Percentiles rank a stretch among this genome's conserved stretches.
Evolutionary conservation across 2,113 vertebrate genomes (phyloP).

Genomic region (Toxotes jaculatrix): DNA sequence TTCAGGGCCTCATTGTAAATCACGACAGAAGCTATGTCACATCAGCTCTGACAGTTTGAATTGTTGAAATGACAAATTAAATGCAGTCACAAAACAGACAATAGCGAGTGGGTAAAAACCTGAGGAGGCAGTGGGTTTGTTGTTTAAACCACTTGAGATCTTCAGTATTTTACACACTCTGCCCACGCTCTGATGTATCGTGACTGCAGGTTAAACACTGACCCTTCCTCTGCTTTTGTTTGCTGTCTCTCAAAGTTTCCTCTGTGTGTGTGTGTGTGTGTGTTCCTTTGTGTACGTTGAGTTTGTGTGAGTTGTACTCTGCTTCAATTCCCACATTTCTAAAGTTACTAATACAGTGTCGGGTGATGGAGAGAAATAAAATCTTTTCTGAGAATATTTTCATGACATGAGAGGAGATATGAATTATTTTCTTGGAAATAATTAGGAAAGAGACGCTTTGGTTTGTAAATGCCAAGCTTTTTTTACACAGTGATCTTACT

Average conservation of each 20-base stretch:
- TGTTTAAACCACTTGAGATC: conserved; percentile 7
- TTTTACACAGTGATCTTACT: too few species aligned
- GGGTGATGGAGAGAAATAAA: conserved; percentile 18
- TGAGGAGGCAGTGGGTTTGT: conserved; percentile 9
- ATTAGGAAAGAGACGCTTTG: too few species aligned
- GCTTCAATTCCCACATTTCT: conserved; percentile 60
- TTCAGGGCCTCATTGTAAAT: neutral
- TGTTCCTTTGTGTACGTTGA: conserved; percentile 3
- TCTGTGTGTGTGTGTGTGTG: neutral
- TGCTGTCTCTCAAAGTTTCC: neutral
- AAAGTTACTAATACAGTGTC: conserved; percentile 49
- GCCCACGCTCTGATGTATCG: conserved; percentile 50
- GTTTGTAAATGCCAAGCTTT: too few species aligned
- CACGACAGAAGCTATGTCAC: conserved; percentile 2
- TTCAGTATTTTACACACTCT: conserved; percentile 26
- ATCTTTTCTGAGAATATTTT: conserved; percentile 24
- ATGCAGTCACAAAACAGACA: conserved; percentile 6
- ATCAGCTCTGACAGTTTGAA: neutral
- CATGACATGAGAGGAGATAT: neutral
- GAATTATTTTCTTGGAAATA: neutral
- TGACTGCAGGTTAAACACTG: conserved; percentile 50
- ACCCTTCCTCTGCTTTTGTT: conserved; percentile 55
- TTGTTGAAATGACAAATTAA: conserved; percentile 28
- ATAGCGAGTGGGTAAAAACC: neutral
- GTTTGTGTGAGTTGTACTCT: neutral